Evolutionary conservation across 2,888 invertebrate genomes (phyloP), one percentile per base, ranked within the genome.

Genomic region (Galerucella calmariensis): DNA sequence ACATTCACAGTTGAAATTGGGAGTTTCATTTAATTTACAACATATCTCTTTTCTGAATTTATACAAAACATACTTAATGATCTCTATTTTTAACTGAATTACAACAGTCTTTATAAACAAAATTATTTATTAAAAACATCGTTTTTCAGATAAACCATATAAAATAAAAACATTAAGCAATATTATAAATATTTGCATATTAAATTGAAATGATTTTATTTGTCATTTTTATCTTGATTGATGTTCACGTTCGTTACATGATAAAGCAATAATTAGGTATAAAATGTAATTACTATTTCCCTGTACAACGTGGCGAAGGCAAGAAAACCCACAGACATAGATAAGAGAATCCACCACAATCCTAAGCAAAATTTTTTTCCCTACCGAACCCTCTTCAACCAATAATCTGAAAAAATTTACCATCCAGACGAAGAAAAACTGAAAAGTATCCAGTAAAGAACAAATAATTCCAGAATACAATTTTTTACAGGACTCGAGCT

Each of bases 171-270:
- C 56, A 56, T 56, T 56, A 2, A 16, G 56, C 56, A 56, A 56
- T 20, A 56, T 56, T 56, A 20, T 35, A 71, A 66, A 71, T 71
- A 56, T 71, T 66, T 65, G 71, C 71, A 56, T 65, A 53, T 24
- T 56, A 70, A 12, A 71, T 65, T 20, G 65, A 71, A 71, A 56
- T 56, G 27, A 71, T 71, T 65, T 71, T 53, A 44, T 71, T 46
- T 71, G 58, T 65, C 71, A 69, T 24, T 44, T 48, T 69, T 69
- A 69, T 69, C 69, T 44, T 61, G 69, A 69, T 69, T 12, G 61
- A 69, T 61, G 20, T 10, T 20, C 59, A 61, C 48, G 35, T 58
- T n/a, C 56, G 27, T 58, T 56, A 56, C 58, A 61, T 20, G 12
- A 16, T n/a, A 24, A 8, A 16, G 24, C 69, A 69, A 69, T 69